Evolutionary conservation across 92 coral and sea anemone genomes (phyloP), one percentile per base, ranked within the genome.

Genomic region (Epizoanthus rinbou): DNA sequence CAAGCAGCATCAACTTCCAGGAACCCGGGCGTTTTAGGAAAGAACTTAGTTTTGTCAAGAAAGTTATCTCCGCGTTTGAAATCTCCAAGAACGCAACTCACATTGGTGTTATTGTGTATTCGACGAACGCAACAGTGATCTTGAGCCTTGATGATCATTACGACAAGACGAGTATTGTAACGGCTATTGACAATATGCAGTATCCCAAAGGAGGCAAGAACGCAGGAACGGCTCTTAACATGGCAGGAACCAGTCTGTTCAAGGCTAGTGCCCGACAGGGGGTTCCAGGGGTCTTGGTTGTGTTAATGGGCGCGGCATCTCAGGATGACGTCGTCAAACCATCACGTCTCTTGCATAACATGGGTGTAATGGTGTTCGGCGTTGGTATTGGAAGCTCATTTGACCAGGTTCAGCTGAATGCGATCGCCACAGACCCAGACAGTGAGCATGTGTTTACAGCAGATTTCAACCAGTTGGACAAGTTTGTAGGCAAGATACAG

Each of bases 231-330:
- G 82, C 70, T 22, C 82, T 78, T n/a, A 28, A 13, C 7, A 8
- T 43, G 60, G 72, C 82, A 17, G 71, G 17, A 62, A 15, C 6
- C 1, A 22, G 45, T 22, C 66, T 78, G 57, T 78, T 78, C 71
- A 78, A 63, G 56, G 82, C 54, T 9, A 78, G 82, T 21, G 82
- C 82, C 56, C 82, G 82, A 6, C 82, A 78, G 57, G 82, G 82
- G 17, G 57, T 60, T 9, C 82, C 82, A 7, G 64, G 82, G 7
- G 37, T 78, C 21, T 62, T 78, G 70, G 16, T 78, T 3, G 72
- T 78, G 23, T 35, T 78, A 4, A 78, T 62, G 82, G 82, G 82
- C 18, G 24, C 82, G 16, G 33, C 82, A n/a, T 78, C 82, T 6
- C 57, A 57, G 41, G 82, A 78, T 14, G 71, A 78, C 16, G 82